Evolutionary conservation across 2,888 invertebrate genomes (phyloP), one percentile per base, ranked within the genome.

Genomic region (Ormyrus labotus): DNA sequence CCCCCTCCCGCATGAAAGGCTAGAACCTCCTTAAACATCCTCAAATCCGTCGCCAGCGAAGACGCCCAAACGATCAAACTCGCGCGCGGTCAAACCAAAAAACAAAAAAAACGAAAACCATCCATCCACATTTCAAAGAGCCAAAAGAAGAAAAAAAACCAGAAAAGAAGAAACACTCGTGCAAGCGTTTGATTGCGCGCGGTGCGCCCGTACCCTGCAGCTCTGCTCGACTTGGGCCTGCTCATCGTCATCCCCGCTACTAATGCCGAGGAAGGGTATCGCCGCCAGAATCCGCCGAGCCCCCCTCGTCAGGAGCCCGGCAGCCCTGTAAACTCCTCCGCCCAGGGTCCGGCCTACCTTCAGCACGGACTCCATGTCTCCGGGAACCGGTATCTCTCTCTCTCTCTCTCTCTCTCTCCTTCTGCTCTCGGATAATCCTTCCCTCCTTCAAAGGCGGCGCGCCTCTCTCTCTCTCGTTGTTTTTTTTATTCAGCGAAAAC

Each of bases 321-420:
- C 89, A 64, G 87, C 88, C 75, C 88, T 86, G 85, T 83, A 90
- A 71, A 90, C 86, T 80, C 90, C 90, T 80, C 84, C 87, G 83
- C 88, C 83, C 81, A 90, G 84, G 82, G 85, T 86, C 84, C 89
- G 89, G 73, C 90, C 88, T 81, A 87, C 89, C 84, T 86, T 89
- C 84, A 87, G 85, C 84, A 90, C 84, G 60, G 90, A 88, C 84
- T 90, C 90, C 90, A 90, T 90, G 19, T 51, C 34, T 34, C 34
- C 34, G 34, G 34, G 34, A 34, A 34, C 34, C 34, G 34, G 34
- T 34, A 2, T 34, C 1, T 55, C 48, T 68, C 19, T 57, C 48
- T 74, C 50, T 34, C 1, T 55, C 48, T 68, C 19, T 57, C 48
- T 74, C 50, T 45, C 10, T 57, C 60, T 47, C 57, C 9, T 51